A percentile compares a stretch with the other conserved stretches of the same genome.
phyloP scores from a whole-genome alignment of 1,140 invertebrate species.

The Brachionus asplanchnoidis region DNA sequence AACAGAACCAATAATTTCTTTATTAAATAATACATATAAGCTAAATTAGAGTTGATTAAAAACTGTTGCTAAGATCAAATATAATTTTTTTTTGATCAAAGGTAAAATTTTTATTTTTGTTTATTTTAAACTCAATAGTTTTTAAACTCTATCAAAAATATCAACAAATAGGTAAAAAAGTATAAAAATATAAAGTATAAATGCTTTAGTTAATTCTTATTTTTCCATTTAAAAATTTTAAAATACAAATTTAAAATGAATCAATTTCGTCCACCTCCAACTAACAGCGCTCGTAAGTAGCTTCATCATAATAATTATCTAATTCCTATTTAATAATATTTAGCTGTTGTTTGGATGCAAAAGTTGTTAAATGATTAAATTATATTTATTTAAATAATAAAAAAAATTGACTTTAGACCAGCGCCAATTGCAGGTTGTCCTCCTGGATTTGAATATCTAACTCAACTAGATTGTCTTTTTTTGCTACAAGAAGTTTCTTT shows the following conservation, averaged over 20 bases:
- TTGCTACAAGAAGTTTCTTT: constrained; percentile 81
- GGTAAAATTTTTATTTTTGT: too few species aligned
- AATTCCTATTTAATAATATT: not conserved
- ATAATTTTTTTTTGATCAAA: too few species aligned
- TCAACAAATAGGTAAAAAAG: too few species aligned
- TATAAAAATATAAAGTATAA: too few species aligned
- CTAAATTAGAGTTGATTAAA: too few species aligned
- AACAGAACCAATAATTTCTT: too few species aligned
- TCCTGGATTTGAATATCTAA: constrained; percentile 85
- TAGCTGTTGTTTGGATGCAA: constrained; percentile 5
- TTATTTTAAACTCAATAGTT: too few species aligned
- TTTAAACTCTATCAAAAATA: too few species aligned
- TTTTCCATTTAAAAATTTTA: too few species aligned
- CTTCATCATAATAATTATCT: not conserved
- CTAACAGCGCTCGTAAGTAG: not conserved
- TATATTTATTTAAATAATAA: not conserved
- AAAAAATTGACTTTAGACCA: constrained; percentile 58
- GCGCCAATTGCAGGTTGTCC: constrained; percentile 70
- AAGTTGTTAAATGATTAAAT: not conserved
- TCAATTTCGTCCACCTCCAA: not conserved
- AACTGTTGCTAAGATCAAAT: too few species aligned
- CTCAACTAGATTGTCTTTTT: constrained; percentile 77
- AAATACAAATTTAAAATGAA: not conserved
- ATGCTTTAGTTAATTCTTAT: too few species aligned
- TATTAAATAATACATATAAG: too few species aligned